Conservation (phyloP, 1,140 invertebrate genomes). For the silkworm (Bombyx mori) region ASM3026992v2 NC_085128.1:12246001-12246500, state of each 20-base stretch:
- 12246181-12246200: conserved; percentile 54
- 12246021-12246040: conserved; percentile 6
- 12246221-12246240: conserved; percentile 15
- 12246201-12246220: conserved; percentile 61
- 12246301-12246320: too few relatives aligned
- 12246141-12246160: conserved; percentile 35
- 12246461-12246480: too few relatives aligned
- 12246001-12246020: too few relatives aligned
- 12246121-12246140: conserved; percentile 26
- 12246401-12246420: too few relatives aligned
- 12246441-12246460: too few relatives aligned
- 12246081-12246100: conserved; percentile 22
- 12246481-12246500: too few relatives aligned
- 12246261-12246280: conserved; percentile 28
- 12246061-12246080: conserved; percentile 17
- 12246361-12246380: too few relatives aligned
- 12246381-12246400: too few relatives aligned
- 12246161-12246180: conserved; percentile 45
- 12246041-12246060: conserved; percentile 16
- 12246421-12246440: too few relatives aligned
- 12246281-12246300: conserved; percentile 6
- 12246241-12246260: conserved; percentile 18
- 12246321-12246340: too few relatives aligned
- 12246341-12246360: too few relatives aligned
- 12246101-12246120: conserved; percentile 21